Evolutionary conservation across 2,888 invertebrate genomes (phyloP), one percentile per base, ranked within the genome.

Genomic region (Melanostoma mellinum): DNA sequence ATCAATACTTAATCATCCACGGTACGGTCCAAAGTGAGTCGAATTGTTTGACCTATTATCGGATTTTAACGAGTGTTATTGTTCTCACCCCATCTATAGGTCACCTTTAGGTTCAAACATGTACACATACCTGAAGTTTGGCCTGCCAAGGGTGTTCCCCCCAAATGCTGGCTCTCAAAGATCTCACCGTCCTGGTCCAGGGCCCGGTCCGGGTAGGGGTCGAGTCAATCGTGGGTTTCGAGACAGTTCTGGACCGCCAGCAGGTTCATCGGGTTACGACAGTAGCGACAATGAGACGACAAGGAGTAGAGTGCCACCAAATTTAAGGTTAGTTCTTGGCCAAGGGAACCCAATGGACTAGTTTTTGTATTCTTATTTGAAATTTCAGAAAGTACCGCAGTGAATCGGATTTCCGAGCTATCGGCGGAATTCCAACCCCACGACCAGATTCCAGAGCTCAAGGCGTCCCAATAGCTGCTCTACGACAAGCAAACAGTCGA

Each of bases 111-210:
- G 97, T 52, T 95, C 96, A 52, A 97, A 97, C 90, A 97, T 97
- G 94, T 97, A 97, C 91, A 97, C 98, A 32, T 98, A 98, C 91
- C 93, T 98, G 85, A 97, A 98, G 91, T 98, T 98, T 89, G 98
- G 98, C 0, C 92, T 98, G 71, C 98, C 98, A 0, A 93, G 98
- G 68, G 98, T 98, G 2, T 95, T 97, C 89, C 97, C 97, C 38
- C 97, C 97, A 6, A 95, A 95, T 88, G 94, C 95, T 86, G 94
- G 94, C 87, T 95, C 95, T 2, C 94, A 95, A 88, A 92, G 95
- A 44, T 94, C 95, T 6, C 94, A 94, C 79, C 89, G 91, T 3
- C 88, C 89, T 0, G 91, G 90, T 0, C 90, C 91, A 0, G 91
- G 90, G 0, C 90, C 91, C 0, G 89, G 88, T 3, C 89, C 88